Evolutionary conservation across 2,888 invertebrate genomes (phyloP), one percentile per base, ranked within the genome.

Genomic region (Polylopha cassiicola): DNA sequence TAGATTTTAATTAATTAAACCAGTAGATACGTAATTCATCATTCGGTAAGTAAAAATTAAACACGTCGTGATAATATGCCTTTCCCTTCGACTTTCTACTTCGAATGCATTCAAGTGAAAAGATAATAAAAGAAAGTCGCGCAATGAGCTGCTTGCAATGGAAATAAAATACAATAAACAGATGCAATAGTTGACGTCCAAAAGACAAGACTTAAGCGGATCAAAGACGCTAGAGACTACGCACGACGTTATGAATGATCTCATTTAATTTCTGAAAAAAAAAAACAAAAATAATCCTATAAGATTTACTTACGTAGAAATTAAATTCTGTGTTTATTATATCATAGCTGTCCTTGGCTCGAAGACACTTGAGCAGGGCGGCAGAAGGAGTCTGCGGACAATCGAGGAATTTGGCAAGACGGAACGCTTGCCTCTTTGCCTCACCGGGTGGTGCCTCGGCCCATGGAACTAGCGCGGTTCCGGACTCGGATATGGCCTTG

Each of bases 401-500:
- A 15, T 84, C 76, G 6, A 93, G 67, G 41, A 88, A 73, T 53
- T 88, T 66, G 0, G 89, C 91, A 11, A 93, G 60, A 26, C 86
- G 87, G 37, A 76, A 81, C 0, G 92, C 89, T 36, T 90, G 87
- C 21, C 73, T 68, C 3, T 86, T 72, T 0, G 89, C 87, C 39
- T 89, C 85, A 4, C 89, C 89, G 2, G 88, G 87, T 0, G 89
- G 84, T 0, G 91, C 85, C 46, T 88, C 88, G 0, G 89, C 89
- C 91, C 91, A 92, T 0, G 90, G 88, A 47, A 89, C 89, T 20
- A 91, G 73, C 0, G 90, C 89, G 1, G 90, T 91, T 0, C 93
- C 93, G 31, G 93, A 93, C 61, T 93, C 90, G 0, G 92, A 89
- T 43, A 94, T 93, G 1, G 87, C 92, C 41, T 89, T 89, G 49